Percentiles rank a stretch among this genome's conserved stretches.
phyloP scores from a whole-genome alignment of 2,888 invertebrate species.

The Thereva nobilitata region DNA sequence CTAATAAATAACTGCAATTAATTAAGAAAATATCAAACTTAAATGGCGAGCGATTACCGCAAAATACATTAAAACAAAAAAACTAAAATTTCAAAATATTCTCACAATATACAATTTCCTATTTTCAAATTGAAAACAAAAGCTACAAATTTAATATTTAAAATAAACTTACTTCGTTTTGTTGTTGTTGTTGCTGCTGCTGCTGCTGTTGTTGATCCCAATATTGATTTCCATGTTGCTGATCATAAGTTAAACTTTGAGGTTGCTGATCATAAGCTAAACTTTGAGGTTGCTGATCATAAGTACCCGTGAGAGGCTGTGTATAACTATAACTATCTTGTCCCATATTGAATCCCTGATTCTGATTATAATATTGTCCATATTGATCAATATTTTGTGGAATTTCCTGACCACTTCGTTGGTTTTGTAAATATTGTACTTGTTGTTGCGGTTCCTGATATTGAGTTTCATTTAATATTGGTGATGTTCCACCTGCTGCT shows the following conservation, averaged over 20 bases:
- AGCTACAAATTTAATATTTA: neutral
- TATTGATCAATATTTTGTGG: constrained; percentile 33
- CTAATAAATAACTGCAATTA: no score
- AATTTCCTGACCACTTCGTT: constrained; percentile 40
- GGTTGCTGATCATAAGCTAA: constrained; percentile 39
- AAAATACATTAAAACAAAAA: no score
- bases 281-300: constrained; percentile 40
- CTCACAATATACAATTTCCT: constrained; percentile 4
- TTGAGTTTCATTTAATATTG: constrained; percentile 34
- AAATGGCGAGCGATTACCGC: no score
- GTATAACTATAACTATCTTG: constrained; percentile 8
- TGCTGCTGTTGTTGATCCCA: constrained; percentile 44
- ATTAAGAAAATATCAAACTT: no score
- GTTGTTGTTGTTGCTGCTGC: constrained; percentile 37
- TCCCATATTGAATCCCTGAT: neutral
- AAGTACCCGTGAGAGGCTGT: neutral
- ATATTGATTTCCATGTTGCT: constrained; percentile 27
- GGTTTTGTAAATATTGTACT: constrained; percentile 37
- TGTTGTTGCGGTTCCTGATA: constrained; percentile 39
- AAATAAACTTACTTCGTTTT: constrained; percentile 43
- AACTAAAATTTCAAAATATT: constrained; percentile 3
- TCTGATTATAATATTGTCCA: constrained; percentile 26
- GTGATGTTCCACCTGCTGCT: constrained; percentile 9
- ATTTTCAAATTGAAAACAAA: neutral
- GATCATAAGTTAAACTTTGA: constrained; percentile 40